Evolutionary conservation across 2,888 invertebrate genomes (phyloP), one percentile per base, ranked within the genome.

Genomic region (Phasia obesa): DNA sequence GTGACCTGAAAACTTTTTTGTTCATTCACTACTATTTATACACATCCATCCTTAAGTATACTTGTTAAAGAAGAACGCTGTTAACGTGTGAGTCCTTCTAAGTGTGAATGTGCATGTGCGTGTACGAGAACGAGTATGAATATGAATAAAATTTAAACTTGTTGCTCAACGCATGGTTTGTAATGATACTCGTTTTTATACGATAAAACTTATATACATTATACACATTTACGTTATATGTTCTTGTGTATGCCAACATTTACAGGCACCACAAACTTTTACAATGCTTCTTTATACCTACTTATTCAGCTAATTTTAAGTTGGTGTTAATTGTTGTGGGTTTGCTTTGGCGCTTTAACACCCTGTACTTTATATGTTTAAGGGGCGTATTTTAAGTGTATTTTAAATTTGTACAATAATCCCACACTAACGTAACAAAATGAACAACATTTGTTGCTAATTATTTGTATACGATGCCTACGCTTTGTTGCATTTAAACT

Each of bases 301-400:
- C 53, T 79, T 71, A 49, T 76, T 76, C 60, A 67, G 79, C 83
- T 76, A 76, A 83, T 80, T 80, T 80, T 62, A 80, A 71, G 75
- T 83, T 83, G 80, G 79, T 83, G 83, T 76, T 83, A 83, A 83
- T 83, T 83, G 83, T 75, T 83, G 75, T 75, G 74, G 79, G 74
- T 47, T 75, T 70, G 51, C 74, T 78, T 59, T 77, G 70, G 79
- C 83, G 60, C 80, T 11, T 55, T 55, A 51, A 44, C 59, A 55
- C 55, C 27, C 9, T 51, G 17, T 42, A n/a, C 7, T 47, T 75
- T 31, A 62, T 47, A 47, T 53, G 11, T 42, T 69, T 27, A 21
- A 44, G 21, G n/a, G 9, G 42, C 51, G 17, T 59, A 47, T 51
- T 51, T n/a, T 38, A 51, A 65, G 47, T 65, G 4, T 47, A 65